Evolutionary conservation across 2,797 vertebrate species (phyloP).

Genomic region (Rhinophrynus dorsalis): DNA sequence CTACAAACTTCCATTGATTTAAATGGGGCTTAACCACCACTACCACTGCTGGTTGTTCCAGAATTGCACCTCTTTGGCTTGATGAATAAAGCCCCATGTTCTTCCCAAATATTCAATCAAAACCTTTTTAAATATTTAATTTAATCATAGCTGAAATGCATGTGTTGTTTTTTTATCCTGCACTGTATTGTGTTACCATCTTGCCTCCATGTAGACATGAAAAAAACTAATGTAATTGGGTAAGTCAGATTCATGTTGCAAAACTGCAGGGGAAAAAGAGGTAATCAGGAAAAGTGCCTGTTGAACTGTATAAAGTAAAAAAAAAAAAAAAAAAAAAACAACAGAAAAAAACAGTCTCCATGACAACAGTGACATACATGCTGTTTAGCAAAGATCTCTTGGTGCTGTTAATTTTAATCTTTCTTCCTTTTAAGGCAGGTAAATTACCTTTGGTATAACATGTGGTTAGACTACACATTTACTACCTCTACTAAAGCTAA

Average conservation of each 20-base stretch:
- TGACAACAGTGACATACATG: constrained; percentile 38
- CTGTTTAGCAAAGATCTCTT: constrained; percentile 25
- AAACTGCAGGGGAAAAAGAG: constrained; percentile 37
- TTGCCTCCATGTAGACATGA: neutral
- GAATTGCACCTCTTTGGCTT: no score
- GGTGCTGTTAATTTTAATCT: constrained; percentile 29
- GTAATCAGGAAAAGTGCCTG: constrained; percentile 42
- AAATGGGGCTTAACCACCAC: no score
- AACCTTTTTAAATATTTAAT: no score
- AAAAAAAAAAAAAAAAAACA: no score
- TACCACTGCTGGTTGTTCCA: no score
- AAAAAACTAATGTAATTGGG: constrained; percentile 11
- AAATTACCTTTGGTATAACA: constrained; percentile 30
- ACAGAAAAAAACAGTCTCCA: constrained; percentile 39
- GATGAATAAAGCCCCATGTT: no score
- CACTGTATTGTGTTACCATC: neutral
- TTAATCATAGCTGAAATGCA: neutral
- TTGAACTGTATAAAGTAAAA: constrained; percentile 39
- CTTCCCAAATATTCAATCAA: no score
- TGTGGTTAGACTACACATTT: constrained; percentile 28
- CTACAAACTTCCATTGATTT: no score
- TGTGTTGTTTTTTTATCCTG: neutral
- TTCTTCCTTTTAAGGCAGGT: constrained; percentile 33
- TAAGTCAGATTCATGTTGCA: constrained; percentile 29
- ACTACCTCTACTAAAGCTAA: constrained; percentile 10